Percentiles rank a stretch among this genome's conserved stretches.
Evolutionary conservation across 2,797 vertebrate species (phyloP).

Genomic region (Lithobates sylvaticus): DNA sequence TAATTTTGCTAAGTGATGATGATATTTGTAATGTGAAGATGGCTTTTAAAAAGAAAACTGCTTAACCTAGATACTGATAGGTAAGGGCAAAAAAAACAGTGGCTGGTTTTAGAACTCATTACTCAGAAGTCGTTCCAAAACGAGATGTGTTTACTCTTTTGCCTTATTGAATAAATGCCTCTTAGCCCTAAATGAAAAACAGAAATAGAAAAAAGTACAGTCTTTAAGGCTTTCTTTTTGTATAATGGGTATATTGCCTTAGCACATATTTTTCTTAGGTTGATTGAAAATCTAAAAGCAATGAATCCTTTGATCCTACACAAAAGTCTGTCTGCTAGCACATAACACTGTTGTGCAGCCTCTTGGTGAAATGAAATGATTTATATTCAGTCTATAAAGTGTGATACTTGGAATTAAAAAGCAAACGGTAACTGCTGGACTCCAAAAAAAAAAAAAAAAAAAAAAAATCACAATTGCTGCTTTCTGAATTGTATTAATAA

Average conservation of each 20-base stretch:
- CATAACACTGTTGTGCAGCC: constrained; percentile 40
- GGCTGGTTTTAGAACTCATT: constrained; percentile 12
- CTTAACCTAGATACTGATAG: constrained; percentile 16
- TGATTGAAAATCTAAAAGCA: constrained; percentile 53
- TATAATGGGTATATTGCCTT: constrained; percentile 34
- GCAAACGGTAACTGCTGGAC: constrained; percentile 24
- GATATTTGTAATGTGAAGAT: neutral
- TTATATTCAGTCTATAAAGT: constrained; percentile 40
- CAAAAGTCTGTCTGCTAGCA: constrained; percentile 42
- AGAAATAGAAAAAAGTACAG: neutral
- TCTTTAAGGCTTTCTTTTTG: constrained; percentile 22
- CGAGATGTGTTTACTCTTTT: constrained; percentile 36
- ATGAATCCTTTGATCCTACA: constrained; percentile 52
- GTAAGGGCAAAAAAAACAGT: constrained; percentile 18
- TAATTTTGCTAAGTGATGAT: neutral
- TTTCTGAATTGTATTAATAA: constrained; percentile 58
- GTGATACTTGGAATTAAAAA: constrained; percentile 36
- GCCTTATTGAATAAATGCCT: constrained; percentile 40
- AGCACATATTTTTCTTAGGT: constrained; percentile 24
- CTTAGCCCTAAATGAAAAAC: constrained; percentile 18
- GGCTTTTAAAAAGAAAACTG: neutral
- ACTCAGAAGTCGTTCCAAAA: constrained; percentile 26
- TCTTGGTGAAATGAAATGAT: constrained; percentile 50
- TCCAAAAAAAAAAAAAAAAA: constrained; percentile 1
- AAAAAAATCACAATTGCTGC: constrained; percentile 18